Evolutionary conservation across 2,888 invertebrate species (phyloP), one percentile per base, ranked within the genome.

Genomic region (Sinhomidia bicolor): DNA sequence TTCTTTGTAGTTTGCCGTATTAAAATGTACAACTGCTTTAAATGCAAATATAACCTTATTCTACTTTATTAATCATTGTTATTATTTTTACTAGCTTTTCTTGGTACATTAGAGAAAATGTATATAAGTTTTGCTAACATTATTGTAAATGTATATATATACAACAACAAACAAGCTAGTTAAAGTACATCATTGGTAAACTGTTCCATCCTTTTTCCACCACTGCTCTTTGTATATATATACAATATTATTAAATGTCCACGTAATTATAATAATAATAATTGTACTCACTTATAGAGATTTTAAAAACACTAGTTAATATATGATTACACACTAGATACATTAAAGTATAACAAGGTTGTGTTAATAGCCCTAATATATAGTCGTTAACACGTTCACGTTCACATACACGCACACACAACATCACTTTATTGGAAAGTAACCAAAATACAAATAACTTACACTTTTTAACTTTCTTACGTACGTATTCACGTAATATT

Each of bases 121-220:
- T 54, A 78, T 9, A 78, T 26, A 20, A 0, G 7, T 47, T 6
- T 47, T 32, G 6, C 0, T 23, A 47, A 47, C 29, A 29, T 57
- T 23, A 6, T 20, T 23, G 7, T 23, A 57, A 2, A 23, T 17
- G 6, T 17, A 17, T 20, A 17, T 44, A 47, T 74, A n/a, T 76
- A 60, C 60, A 79, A 12, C 60, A 41, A 51, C n/a, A 60, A 79
- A 57, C 29, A 57, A 54, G n/a, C 9, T 80, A 36, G 54, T 86
- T 86, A 86, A 86, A 86, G 86, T 86, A 71, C 47, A 86, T 86
- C 86, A 86, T 86, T 86, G 86, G 86, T 86, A 86, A 86, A 86
- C 79, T 57, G 86, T 86, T 86, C 74, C 80, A 51, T 23, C 60
- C 23, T 82, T 47, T 71, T 7, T 7, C 10, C 44, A 23, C 26